These are phyloP conservation scores for Cryptotis parvus DNA, from an alignment of 2,113 vertebrate species.

Conservation along the genomic window DNA sequence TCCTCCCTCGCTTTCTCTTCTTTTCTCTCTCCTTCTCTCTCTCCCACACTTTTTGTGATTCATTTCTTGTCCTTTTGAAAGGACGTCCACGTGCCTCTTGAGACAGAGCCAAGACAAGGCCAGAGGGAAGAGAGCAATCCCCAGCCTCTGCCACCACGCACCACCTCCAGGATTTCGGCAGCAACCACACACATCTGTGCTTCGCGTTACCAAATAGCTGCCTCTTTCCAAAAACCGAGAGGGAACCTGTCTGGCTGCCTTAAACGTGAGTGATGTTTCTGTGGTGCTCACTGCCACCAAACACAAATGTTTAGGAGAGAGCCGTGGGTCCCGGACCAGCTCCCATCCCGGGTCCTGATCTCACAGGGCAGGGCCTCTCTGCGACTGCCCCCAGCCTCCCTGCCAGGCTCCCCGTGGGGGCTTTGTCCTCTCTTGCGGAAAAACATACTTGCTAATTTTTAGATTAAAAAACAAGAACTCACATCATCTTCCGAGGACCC, in stretches of 20 bases:
- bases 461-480: conserved; percentile 33
- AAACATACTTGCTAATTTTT: conserved; percentile 33
- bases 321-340: neutral
- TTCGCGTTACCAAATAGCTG: conserved; percentile 4
- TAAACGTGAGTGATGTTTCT: conserved; percentile 43
- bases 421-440: neutral
- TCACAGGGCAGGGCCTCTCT: neutral
- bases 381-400: neutral
- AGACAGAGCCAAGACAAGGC: conserved; percentile 30
- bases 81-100: neutral
- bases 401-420: neutral
- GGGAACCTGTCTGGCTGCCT: neutral
- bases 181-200: conserved; percentile 42
- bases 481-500: neutral
- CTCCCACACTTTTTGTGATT: conserved; percentile 30
- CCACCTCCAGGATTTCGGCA: neutral
- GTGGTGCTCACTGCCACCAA: neutral
- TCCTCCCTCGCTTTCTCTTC: neutral
- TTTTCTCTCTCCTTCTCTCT: neutral
- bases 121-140: too few species aligned
- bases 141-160: neutral
- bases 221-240: neutral
- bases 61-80: conserved; percentile 50
- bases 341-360: neutral
- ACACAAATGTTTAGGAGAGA: neutral